Base-by-base conservation (phyloP, 2,797 vertebrate genomes). In the Botia kubotai region DNA sequence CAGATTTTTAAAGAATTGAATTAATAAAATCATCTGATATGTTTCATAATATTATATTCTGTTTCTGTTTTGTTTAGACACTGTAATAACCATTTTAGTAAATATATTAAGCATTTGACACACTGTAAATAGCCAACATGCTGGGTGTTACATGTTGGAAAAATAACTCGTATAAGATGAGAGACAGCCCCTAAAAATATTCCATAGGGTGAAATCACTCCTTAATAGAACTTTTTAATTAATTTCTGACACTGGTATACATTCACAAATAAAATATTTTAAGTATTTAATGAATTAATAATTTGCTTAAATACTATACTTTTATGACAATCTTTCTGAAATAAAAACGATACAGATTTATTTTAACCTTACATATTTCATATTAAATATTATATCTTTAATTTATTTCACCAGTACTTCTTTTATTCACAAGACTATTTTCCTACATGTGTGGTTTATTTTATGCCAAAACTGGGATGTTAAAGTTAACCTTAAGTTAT, bases 381-480 rank as follows among this genome's bases (percentile, higher is more conserved):
- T n/a, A n/a, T n/a, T n/a, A n/a, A n/a, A n/a, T n/a, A n/a, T n/a
- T n/a, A n/a, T n/a, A n/a, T 26, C 23, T 43, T 43, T 77, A 2
- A 36, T 36, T 67, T 29, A 39, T 43, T 77, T 19, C 12, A 39
- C 39, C 16, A 21, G 36, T 66, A 66, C n/a, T 26, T 16, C 4
- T 74, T 74, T 60, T 4, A 46, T 17, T 48, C 4, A 23, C 43
- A 8, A 39, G 1, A 26, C 21, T 67, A 0, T 66, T 48, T 53
- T 48, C 19, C 48, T 76, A 33, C 16, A 13, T 63, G 46, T 57
- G 75, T 77, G 36, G 53, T 58, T 48, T 60, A 77, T 67, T 62
- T 76, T 46, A 58, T 60, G 39, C 46, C 55, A 60, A 70, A 78
- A 70, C 60, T 60, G 50, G 21, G 23, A 70, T 46, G 76, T 78